Conservation (phyloP, 2,888 invertebrate genomes). For the Pasiphila rectangulata region DNA sequence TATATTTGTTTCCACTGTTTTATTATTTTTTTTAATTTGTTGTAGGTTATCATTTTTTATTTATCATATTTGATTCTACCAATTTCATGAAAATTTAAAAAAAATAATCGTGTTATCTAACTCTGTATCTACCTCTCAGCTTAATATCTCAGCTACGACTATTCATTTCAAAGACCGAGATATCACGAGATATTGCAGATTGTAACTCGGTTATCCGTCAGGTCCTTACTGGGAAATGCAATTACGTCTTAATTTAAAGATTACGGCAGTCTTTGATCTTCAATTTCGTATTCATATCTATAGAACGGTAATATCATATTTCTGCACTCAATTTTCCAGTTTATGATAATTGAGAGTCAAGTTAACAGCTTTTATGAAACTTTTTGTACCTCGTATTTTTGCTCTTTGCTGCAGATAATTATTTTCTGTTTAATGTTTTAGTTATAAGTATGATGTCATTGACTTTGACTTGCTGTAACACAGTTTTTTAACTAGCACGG, state of each 20-base stretch:
- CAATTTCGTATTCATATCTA: conserved; percentile 15
- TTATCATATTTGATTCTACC: too few species aligned
- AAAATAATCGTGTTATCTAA: too few species aligned
- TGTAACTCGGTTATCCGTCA: conserved; percentile 29
- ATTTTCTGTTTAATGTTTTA: neutral
- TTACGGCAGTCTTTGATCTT: conserved; percentile 20
- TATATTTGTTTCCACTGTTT: too few species aligned
- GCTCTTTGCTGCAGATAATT: neutral
- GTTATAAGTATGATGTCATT: neutral
- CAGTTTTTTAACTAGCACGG: too few species aligned
- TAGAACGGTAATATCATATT: conserved; percentile 9
- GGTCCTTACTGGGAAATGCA: conserved; percentile 31
- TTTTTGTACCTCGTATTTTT: neutral
- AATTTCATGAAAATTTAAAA: too few species aligned
- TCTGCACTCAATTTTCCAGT: conserved; percentile 1
- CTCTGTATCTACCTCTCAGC: too few species aligned
- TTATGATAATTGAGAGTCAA: neutral
- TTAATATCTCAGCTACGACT: neutral
- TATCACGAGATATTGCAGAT: conserved; percentile 19
- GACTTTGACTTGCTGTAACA: too few species aligned
- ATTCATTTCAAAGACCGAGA: conserved; percentile 23
- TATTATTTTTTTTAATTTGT: too few species aligned
- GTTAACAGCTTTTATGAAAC: neutral
- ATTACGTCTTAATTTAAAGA: conserved; percentile 23
- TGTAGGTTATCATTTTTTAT: too few species aligned